Base-by-base conservation (phyloP, 2,797 vertebrate species). In the Chelidonichthys spinosus region DNA sequence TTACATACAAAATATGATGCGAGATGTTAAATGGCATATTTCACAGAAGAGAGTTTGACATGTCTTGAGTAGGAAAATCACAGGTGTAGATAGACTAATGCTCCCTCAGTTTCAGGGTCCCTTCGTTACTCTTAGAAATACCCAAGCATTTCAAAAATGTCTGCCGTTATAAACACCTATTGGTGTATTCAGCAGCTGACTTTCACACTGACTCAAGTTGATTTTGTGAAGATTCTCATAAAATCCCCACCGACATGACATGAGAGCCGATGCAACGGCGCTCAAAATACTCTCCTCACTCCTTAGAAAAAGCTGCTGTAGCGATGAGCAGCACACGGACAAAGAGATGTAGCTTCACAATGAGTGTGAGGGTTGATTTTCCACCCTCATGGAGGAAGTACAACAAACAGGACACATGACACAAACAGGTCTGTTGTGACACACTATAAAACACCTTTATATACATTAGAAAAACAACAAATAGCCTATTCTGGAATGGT, bases 391-490 rank as follows among this genome's bases (percentile, higher is more conserved):
- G 25, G 18, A 32, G 18, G 18, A 73, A 56, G 36, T 13, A 59
- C 5, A 44, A 63, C 33, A 43, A 83, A 61, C 62, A 35, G 10
- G 7, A 79, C 32, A 62, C 11, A 11, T 33, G 10, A 72, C 69
- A 73, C 64, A 61, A 46, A 61, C 37, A 35, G 15, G 14, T 52
- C 43, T 37, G 61, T 74, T 47, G 63, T 69, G 76, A 85, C 85
- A 83, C 82, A 86, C 84, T 89, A 87, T 88, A 91, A 94, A 92
- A 91, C 87, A 90, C 74, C 77, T 90, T 92, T 92, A 92, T 91
- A 78, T 91, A 93, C 91, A 92, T 86, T 84, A 91, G 76, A 88
- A 89, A 84, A 87, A 84, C 71, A 83, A 80, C 63, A 83, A 71
- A 81, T 69, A 74, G 17, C 70, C 81, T 87, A 83, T 53, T 72